Conservation (phyloP, 92 coral and sea anemone species). For the Muricea muricata region DNA sequence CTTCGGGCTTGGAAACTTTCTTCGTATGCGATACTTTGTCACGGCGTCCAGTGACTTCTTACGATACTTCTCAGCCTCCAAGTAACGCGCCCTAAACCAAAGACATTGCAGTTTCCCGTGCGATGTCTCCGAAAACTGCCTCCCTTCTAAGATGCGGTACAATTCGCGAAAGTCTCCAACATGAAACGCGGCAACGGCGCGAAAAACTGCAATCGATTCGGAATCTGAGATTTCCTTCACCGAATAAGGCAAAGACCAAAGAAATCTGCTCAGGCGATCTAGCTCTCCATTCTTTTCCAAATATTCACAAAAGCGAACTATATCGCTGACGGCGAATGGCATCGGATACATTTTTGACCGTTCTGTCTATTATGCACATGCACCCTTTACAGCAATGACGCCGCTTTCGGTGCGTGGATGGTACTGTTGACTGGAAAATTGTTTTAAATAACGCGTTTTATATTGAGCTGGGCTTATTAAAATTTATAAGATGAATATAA, state of each 20-base stretch:
- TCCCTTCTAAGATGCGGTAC: slow-evolving; percentile 80
- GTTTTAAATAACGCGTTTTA: neutral
- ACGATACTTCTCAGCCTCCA: slow-evolving; percentile 88
- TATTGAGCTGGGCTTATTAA: neutral
- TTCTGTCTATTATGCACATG: neutral
- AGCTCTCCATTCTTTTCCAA: slow-evolving; percentile 88
- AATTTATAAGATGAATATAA: neutral
- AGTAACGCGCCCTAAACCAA: slow-evolving; percentile 93
- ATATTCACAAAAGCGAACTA: slow-evolving; percentile 86
- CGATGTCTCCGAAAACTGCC: slow-evolving; percentile 72
- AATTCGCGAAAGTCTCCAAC: slow-evolving; percentile 82
- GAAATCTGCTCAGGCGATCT: slow-evolving; percentile 86
- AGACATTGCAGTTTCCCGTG: slow-evolving; percentile 89
- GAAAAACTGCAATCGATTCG: slow-evolving; percentile 86
- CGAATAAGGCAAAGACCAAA: slow-evolving; percentile 91
- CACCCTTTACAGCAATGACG: too few relatives aligned
- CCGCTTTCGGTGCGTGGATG: neutral
- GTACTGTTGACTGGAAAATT: neutral
- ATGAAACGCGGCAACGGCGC: slow-evolving; percentile 90
- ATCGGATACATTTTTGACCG: slow-evolving; percentile 72
- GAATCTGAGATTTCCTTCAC: slow-evolving; percentile 69
- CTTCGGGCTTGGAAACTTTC: slow-evolving; percentile 89
- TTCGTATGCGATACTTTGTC: slow-evolving; percentile 90
- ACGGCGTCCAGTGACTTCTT: slow-evolving; percentile 93
- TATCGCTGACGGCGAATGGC: slow-evolving; percentile 88